A percentile compares a stretch with the other conserved stretches of the same genome.
Conservation (phyloP, 2,797 vertebrate species). For the Alauda arvensis region DNA sequence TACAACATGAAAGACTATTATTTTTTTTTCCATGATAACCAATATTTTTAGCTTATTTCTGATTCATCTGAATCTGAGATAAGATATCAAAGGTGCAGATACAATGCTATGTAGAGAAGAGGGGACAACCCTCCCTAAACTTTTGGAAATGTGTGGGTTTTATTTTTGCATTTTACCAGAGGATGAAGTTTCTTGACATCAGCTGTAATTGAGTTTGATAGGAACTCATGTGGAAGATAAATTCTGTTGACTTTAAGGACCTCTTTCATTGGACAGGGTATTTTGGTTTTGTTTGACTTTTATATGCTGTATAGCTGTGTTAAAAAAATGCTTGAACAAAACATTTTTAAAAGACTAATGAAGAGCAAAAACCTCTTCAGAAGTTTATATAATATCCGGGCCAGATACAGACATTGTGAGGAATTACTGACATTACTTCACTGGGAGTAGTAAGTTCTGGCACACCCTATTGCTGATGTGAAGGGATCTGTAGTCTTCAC, state of each 20-base stretch:
- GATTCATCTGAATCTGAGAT: constrained; percentile 29
- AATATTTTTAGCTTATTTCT: constrained; percentile 58
- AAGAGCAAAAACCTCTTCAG: neutral
- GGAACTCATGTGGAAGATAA: neutral
- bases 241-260: neutral
- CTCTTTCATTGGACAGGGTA: neutral
- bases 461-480: neutral
- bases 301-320: neutral
- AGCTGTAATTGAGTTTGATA: neutral
- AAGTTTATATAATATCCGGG: neutral
- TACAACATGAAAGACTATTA: constrained; percentile 50
- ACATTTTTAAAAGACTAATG: neutral
- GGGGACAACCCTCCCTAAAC: neutral
- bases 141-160: neutral
- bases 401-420: neutral
- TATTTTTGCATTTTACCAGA: neutral
- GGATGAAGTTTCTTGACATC: neutral
- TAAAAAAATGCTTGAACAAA: neutral
- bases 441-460: neutral
- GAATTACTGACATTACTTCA: neutral
- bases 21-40: neutral
- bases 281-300: neutral
- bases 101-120: neutral
- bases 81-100: constrained; percentile 1
- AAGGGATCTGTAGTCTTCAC: neutral